Evolutionary conservation across 2,113 vertebrate genomes (phyloP), one percentile per base, ranked within the genome.

Genomic region (Xiphorhynchus elegans): DNA sequence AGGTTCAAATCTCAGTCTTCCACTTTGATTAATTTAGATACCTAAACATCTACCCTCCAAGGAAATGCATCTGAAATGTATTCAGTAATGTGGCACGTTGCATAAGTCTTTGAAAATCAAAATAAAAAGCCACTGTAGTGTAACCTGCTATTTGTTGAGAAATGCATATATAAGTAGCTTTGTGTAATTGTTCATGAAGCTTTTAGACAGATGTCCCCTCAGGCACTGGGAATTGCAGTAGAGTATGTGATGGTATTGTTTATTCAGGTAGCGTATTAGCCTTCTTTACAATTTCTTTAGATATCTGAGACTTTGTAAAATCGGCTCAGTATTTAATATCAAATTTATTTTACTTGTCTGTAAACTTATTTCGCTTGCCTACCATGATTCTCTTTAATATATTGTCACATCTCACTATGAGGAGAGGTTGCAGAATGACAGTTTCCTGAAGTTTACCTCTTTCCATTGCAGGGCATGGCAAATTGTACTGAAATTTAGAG

Each of bases 281-380:
- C 68, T 87, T 94, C 90, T 89, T 84, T 87, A 87, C n/a, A 60
- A 20, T 42, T 90, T 66, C 64, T 77, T 81, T 66, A 78, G 63
- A 72, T 68, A 46, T 53, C 59, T 92, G 79, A 55, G 60, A 72
- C n/a, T 89, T 63, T 40, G 56, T 81, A 17, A 72, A 78, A 87
- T 80, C 68, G 47, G 28, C 67, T 93, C 77, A 84, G 42, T 88
- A n/a, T n/a, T n/a, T n/a, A n/a, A n/a, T n/a, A n/a, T n/a, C n/a
- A 88, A 80, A 83, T 24, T 82, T 46, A 60, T 77, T 95, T 92
- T 55, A 50, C 74, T 90, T 92, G 25, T 29, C 64, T 84, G 29
- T 50, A 76, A 80, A 63, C 4, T 73, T 58, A 29, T 40, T 92
- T 83, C 42, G 21, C 31, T 81, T 86, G 21, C 58, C 58, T 35